A percentile compares a stretch with the other conserved stretches of the same genome.
These are phyloP conservation scores for Hystrix brachyura DNA, from an alignment of 2,113 vertebrate species.

Conservation along the genomic window DNA sequence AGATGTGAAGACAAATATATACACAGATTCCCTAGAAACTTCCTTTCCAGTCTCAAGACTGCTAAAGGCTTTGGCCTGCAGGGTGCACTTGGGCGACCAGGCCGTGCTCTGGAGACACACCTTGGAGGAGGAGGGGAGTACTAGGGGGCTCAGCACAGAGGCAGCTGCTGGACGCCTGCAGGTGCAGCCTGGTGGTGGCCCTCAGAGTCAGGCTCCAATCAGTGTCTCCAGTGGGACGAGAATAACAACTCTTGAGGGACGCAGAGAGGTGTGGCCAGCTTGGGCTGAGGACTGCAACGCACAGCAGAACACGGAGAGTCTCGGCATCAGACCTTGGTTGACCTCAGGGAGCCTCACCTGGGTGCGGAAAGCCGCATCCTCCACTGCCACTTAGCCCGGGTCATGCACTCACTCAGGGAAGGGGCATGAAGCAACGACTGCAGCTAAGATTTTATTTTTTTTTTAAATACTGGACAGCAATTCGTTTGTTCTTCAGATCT, in stretches of 20 bases:
- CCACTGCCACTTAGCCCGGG: not conserved
- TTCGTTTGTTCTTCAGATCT: not conserved
- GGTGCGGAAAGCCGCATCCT: not conserved
- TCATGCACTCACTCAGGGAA: not conserved
- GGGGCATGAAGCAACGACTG: not conserved
- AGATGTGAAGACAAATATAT: not conserved
- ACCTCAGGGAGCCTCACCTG: too few species aligned
- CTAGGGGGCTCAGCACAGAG: not conserved
- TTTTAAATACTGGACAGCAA: not conserved
- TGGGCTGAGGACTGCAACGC: not conserved
- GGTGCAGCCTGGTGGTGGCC: too few species aligned
- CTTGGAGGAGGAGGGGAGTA: too few species aligned
- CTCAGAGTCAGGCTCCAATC: too few species aligned
- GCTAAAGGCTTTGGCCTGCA: not conserved
- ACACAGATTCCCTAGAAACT: not conserved
- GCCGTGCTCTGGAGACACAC: not conserved
- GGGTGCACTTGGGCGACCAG: not conserved
- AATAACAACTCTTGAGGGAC: not conserved
- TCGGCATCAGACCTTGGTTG: too few species aligned
- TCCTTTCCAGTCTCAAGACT: not conserved
- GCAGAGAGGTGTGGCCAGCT: too few species aligned
- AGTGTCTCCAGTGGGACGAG: not conserved
- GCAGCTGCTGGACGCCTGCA: accelerated
- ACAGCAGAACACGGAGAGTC: not conserved
- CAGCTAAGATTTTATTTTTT: not conserved